Conservation (phyloP, 2,888 invertebrate species). For the Xanthorhoe designata region DNA sequence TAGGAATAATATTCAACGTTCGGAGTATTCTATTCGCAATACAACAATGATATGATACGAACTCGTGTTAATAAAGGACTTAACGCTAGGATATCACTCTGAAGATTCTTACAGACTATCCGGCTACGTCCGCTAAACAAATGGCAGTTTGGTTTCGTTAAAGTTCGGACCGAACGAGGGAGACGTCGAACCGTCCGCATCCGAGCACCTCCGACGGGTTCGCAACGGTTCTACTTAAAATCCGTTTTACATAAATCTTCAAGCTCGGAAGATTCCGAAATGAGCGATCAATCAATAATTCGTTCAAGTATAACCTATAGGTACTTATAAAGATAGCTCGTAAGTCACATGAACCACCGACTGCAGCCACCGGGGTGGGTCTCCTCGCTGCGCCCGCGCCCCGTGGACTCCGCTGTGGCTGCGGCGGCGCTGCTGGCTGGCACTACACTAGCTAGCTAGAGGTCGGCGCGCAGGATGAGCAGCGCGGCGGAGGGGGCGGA, state of each 20-base stretch:
- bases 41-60: slow-evolving; percentile 1
- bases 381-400: too few species aligned
- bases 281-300: background rate
- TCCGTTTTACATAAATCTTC: background rate
- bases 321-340: too few species aligned
- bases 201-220: background rate
- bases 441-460: slow-evolving; percentile 51
- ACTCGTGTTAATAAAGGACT: slow-evolving; percentile 6
- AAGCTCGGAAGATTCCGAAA: background rate
- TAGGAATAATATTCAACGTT: background rate
- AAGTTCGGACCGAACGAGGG: slow-evolving; percentile 10
- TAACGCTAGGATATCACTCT: slow-evolving; percentile 44
- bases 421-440: background rate
- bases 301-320: background rate
- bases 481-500: slow-evolving; percentile 57
- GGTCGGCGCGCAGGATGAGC: slow-evolving; percentile 69
- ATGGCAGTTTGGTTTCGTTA: slow-evolving; percentile 67
- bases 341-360: too few species aligned
- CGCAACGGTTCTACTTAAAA: background rate
- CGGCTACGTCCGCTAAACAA: slow-evolving; percentile 51
- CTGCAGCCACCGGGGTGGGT: too few species aligned
- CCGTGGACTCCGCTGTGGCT: too few species aligned
- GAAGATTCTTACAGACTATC: slow-evolving; percentile 19
- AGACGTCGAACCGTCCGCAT: background rate
- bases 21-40: slow-evolving; percentile 1